Evolutionary conservation across 1,140 invertebrate genomes (phyloP).

Genomic region (Oedothorax gibbosus): DNA sequence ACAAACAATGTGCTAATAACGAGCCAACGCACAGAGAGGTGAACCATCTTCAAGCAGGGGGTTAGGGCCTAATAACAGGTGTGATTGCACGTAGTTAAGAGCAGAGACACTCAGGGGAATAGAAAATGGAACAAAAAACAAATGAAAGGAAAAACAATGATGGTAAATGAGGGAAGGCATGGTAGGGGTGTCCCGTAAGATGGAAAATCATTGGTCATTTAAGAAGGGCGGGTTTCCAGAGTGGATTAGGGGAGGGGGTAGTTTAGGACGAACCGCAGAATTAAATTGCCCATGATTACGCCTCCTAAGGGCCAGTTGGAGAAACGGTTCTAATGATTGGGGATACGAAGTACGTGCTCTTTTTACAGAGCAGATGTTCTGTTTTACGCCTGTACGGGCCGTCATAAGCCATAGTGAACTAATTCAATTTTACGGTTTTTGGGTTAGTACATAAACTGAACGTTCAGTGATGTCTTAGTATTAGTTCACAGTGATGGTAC

Average conservation of each 20-base stretch:
- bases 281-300: conserved; percentile 45
- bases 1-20: conserved; percentile 60
- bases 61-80: conserved; percentile 52
- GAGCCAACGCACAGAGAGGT: not conserved
- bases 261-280: conserved; percentile 42
- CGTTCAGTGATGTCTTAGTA: too few species aligned
- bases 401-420: too few species aligned
- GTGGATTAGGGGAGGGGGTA: conserved; percentile 55
- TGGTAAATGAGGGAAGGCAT: not conserved
- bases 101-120: conserved; percentile 47
- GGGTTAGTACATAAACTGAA: too few species aligned
- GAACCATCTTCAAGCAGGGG: conserved; percentile 25
- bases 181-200: conserved; percentile 42
- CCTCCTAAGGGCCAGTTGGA: conserved; percentile 16
- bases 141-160: conserved; percentile 10
- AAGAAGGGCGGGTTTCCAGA: conserved; percentile 44
- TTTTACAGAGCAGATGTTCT: not conserved
- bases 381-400: too few species aligned
- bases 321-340: conserved; percentile 16
- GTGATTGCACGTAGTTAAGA: conserved; percentile 37
- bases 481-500: too few species aligned
- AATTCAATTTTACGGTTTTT: too few species aligned
- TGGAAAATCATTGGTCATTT: conserved; percentile 59
- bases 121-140: conserved; percentile 4
- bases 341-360: not conserved